Evolutionary conservation across 1,140 invertebrate genomes (phyloP).

Genomic region (Chymomyza costata): DNA sequence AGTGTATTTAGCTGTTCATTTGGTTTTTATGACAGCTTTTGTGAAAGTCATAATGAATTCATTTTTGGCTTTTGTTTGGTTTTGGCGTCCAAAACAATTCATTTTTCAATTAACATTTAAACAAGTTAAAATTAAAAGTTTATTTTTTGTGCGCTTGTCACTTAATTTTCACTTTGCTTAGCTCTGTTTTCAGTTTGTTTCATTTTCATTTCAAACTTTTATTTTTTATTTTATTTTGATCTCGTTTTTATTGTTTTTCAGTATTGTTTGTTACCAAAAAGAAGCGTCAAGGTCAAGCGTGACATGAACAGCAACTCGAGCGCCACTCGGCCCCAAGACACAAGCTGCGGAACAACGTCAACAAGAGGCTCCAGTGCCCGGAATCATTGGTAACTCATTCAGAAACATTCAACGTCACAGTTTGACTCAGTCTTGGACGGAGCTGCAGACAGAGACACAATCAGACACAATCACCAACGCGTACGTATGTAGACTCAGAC

Average conservation of each 20-base stretch:
- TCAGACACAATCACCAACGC: conserved; percentile 10
- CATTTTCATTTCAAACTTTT: too few species aligned
- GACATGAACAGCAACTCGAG: conserved; percentile 48
- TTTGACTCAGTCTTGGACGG: conserved; percentile 19
- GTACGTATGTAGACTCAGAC: too few species aligned
- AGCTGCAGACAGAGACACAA: conserved; percentile 24
- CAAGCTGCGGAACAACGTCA: conserved; percentile 16
- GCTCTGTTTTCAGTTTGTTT: conserved; percentile 1
- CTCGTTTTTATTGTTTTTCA: conserved; percentile 10
- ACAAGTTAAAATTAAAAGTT: too few species aligned
- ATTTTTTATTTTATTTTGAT: conserved; percentile 7
- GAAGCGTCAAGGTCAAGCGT: conserved; percentile 48
- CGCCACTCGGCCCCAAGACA: conserved; percentile 28
- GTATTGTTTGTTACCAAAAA: conserved; percentile 12
- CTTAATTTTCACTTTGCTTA: conserved; percentile 31
- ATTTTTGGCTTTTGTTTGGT: too few species aligned
- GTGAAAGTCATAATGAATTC: too few species aligned
- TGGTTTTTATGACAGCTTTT: too few species aligned
- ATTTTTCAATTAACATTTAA: too few species aligned
- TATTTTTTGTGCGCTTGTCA: conserved; percentile 32
- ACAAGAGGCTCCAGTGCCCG: conserved; percentile 11
- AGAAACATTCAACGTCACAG: too few species aligned
- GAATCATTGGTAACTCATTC: too few species aligned
- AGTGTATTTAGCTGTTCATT: too few species aligned
- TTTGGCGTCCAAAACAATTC: too few species aligned